Evolutionary conservation across 2,888 invertebrate genomes (phyloP).

Genomic region (Watsonalla cultraria): DNA sequence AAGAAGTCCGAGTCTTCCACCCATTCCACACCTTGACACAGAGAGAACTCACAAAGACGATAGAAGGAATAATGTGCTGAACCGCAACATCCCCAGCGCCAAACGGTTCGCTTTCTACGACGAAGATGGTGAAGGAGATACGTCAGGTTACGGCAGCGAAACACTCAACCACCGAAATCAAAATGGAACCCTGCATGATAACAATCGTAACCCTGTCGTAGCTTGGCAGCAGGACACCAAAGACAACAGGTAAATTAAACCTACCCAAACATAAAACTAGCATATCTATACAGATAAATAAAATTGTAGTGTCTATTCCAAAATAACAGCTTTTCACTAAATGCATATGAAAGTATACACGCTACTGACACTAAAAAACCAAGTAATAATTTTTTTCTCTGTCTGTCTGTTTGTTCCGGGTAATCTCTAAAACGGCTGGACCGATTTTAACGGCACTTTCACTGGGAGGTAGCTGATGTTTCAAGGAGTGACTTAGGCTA

Average conservation of each 20-base stretch:
- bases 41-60: conserved; percentile 55
- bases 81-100: conserved; percentile 62
- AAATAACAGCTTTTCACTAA: no score
- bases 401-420: no score
- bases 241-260: conserved; percentile 47
- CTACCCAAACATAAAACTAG: conserved; percentile 5
- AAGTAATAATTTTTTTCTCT: no score
- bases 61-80: conserved; percentile 44
- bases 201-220: conserved; percentile 49
- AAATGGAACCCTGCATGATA: conserved; percentile 38
- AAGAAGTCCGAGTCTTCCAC: conserved; percentile 84
- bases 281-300: no score
- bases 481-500: no score
- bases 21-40: conserved; percentile 73
- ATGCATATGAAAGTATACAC: no score
- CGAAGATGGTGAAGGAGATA: conserved; percentile 83
- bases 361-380: no score
- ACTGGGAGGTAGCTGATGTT: no score
- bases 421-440: no score
- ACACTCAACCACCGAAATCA: conserved; percentile 76
- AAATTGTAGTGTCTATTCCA: no score
- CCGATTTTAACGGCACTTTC: no score
- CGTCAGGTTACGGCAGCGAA: conserved; percentile 91
- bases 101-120: conserved; percentile 71
- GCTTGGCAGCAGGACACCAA: conserved; percentile 68